Conservation (phyloP, 2,797 vertebrate species). For the Pipistrellus pipistrellus region DNA sequence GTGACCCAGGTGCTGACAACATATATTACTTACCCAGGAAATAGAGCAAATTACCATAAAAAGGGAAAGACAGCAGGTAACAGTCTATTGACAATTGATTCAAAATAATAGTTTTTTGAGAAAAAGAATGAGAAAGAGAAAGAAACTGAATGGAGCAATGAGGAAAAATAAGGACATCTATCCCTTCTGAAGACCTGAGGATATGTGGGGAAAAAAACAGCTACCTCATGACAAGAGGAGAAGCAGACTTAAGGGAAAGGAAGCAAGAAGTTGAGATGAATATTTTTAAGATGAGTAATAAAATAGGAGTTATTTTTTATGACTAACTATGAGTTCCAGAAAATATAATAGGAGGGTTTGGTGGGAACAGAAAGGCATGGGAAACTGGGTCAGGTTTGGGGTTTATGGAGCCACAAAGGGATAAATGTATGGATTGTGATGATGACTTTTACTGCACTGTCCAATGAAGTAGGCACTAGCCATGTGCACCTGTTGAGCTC, state of each 20-base stretch:
- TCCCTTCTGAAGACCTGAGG: neutral
- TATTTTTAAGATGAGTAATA: neutral
- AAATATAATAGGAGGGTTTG: neutral
- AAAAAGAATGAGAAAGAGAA: neutral
- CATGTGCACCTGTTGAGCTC: neutral
- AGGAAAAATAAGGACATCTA: neutral
- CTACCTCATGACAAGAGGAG: neutral
- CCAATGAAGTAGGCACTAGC: neutral
- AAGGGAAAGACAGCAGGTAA: neutral
- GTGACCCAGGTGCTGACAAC: neutral
- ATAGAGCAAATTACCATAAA: slow-evolving; percentile 6
- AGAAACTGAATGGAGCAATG: neutral
- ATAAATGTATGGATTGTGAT: neutral
- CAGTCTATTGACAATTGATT: neutral
- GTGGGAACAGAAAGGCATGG: slow-evolving; percentile 18
- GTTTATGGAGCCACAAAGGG: neutral
- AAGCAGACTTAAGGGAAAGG: neutral
- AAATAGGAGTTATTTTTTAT: neutral
- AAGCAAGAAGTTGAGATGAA: neutral
- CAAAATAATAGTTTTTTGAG: neutral
- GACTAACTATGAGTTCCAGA: neutral
- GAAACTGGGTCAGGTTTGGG: neutral
- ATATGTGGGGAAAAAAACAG: neutral
- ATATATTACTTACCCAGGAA: neutral
- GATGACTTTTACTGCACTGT: neutral